phyloP scores from a whole-genome alignment of 1,140 invertebrate species.

The Drosophila murphyi region DNA sequence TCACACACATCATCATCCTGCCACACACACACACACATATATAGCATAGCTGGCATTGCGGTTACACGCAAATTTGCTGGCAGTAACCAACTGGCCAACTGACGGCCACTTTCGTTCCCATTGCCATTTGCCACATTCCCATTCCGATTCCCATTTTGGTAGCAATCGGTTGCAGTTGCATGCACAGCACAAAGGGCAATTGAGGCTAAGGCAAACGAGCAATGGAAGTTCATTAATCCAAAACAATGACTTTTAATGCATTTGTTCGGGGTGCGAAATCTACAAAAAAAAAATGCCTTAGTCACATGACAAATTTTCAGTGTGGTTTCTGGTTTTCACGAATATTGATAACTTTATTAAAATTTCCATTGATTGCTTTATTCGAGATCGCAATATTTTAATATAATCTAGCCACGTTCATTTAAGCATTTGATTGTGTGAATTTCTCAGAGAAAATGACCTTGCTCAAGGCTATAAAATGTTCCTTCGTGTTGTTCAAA shows the following conservation, averaged over 20 bases:
- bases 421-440: no score
- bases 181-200: not conserved
- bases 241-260: slow-evolving; percentile 23
- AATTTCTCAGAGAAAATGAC: no score
- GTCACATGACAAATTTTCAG: not conserved
- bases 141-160: slow-evolving; percentile 8
- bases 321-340: not conserved
- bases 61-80: slow-evolving; percentile 52
- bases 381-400: no score
- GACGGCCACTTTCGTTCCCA: slow-evolving; percentile 23
- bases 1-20: not conserved
- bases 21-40: slow-evolving; percentile 3
- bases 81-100: slow-evolving; percentile 36
- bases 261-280: slow-evolving; percentile 3
- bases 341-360: no score
- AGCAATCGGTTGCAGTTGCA: slow-evolving; percentile 12
- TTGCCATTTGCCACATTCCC: slow-evolving; percentile 20
- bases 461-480: no score
- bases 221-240: slow-evolving; percentile 8
- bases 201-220: slow-evolving; percentile 1
- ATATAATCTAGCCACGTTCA: no score
- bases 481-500: no score
- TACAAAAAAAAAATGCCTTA: not conserved
- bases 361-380: no score
- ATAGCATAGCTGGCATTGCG: slow-evolving; percentile 28